Conservation (phyloP, 1,140 invertebrate species). For the Dendrolimus kikuchii region DNA sequence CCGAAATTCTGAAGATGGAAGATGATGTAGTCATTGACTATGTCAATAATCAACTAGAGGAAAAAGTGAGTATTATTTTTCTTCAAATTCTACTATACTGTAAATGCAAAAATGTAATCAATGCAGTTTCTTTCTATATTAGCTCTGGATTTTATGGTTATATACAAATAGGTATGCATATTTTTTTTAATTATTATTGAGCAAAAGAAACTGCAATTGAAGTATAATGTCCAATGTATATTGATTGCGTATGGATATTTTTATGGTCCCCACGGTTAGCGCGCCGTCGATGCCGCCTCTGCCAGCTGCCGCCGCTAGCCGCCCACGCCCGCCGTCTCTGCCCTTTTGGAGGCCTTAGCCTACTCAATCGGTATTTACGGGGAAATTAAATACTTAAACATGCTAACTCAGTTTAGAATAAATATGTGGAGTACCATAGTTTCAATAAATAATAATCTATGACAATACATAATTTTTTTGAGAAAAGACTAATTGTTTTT, state of each 20-base stretch:
- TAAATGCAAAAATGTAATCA: slow-evolving; percentile 60
- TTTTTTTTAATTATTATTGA: slow-evolving; percentile 11
- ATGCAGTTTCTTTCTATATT: slow-evolving; percentile 61
- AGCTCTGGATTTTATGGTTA: slow-evolving; percentile 6
- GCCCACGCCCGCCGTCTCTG: slow-evolving; percentile 41
- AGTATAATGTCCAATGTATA: slow-evolving; percentile 63
- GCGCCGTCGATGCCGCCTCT: slow-evolving; percentile 53
- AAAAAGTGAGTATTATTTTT: slow-evolving; percentile 78
- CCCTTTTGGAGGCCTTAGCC: slow-evolving; percentile 63
- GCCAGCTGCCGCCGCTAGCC: slow-evolving; percentile 48
- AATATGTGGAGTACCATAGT: slow-evolving; percentile 29
- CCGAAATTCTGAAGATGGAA: slow-evolving; percentile 95
- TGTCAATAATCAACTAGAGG: slow-evolving; percentile 98
- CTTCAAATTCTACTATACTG: slow-evolving; percentile 20
- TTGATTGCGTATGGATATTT: slow-evolving; percentile 73
- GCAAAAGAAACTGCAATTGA: slow-evolving; percentile 66
- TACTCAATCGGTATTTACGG: slow-evolving; percentile 70
- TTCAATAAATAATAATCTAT: slow-evolving; percentile 2
- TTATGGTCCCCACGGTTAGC: slow-evolving; percentile 71
- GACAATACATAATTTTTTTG: no score
- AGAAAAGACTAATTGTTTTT: slow-evolving; percentile 11
- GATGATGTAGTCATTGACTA: slow-evolving; percentile 99
- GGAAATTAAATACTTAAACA: slow-evolving; percentile 65
- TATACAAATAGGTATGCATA: slow-evolving; percentile 2
- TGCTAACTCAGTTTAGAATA: slow-evolving; percentile 39